A percentile compares a stretch with the other conserved stretches of the same genome.
phyloP scores from a whole-genome alignment of 1,140 invertebrate genomes.

The Aethina tumida region DNA sequence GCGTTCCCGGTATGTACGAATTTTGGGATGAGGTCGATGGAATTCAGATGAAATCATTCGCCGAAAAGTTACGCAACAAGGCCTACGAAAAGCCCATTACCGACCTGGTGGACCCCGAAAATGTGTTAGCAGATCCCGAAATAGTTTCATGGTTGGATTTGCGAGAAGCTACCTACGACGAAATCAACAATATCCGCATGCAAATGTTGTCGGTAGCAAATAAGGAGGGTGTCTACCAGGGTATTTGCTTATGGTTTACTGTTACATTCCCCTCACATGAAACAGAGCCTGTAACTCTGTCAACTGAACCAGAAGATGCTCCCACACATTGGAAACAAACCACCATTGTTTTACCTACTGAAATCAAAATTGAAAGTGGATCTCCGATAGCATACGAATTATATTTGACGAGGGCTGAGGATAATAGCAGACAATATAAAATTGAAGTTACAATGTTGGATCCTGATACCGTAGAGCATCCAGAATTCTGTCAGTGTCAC shows the following conservation, averaged over 20 bases:
- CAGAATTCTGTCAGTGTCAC: slow-evolving; percentile 64
- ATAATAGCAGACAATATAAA: slow-evolving; percentile 50
- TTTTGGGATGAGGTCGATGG: slow-evolving; percentile 48
- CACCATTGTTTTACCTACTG: slow-evolving; percentile 61
- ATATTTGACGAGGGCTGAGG: slow-evolving; percentile 41
- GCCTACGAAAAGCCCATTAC: slow-evolving; percentile 39
- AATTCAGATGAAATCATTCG: slow-evolving; percentile 45
- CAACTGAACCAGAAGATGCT: slow-evolving; percentile 61
- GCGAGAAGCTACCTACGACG: slow-evolving; percentile 39
- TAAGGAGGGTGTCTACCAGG: slow-evolving; percentile 58
- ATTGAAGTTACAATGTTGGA: slow-evolving; percentile 61
- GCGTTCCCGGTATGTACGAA: slow-evolving; percentile 52
- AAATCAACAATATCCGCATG: slow-evolving; percentile 39
- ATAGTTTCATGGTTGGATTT: slow-evolving; percentile 49
- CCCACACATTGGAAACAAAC: slow-evolving; percentile 98
- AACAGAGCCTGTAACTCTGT: slow-evolving; percentile 45
- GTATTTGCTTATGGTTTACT: slow-evolving; percentile 58
- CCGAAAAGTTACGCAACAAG: slow-evolving; percentile 38
- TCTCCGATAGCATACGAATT: slow-evolving; percentile 61
- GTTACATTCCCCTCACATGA: slow-evolving; percentile 39
- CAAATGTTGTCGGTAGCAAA: slow-evolving; percentile 39
- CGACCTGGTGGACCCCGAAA: slow-evolving; percentile 37
- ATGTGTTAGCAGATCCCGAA: slow-evolving; percentile 44
- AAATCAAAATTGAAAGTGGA: slow-evolving; percentile 40
- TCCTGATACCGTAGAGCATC: slow-evolving; percentile 57